phyloP scores from a whole-genome alignment of 2,797 vertebrate species.

The Falco columbarius region DNA sequence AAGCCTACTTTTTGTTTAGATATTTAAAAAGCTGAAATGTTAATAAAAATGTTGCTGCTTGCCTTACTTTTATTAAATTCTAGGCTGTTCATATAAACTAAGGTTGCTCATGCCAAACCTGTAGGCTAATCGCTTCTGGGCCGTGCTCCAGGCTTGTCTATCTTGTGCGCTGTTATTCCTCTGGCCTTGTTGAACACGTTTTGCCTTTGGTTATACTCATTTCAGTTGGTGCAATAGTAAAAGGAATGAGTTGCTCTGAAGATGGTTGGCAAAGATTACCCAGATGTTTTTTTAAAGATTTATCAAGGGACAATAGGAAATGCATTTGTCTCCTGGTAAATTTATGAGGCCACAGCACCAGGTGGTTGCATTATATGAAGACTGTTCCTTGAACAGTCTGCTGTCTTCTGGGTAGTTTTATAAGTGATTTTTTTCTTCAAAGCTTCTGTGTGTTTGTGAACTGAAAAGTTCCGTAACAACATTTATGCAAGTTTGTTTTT shows the following conservation, averaged over 20 bases:
- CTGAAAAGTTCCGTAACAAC: neutral
- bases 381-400: neutral
- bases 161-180: neutral
- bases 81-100: neutral
- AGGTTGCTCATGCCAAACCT: neutral
- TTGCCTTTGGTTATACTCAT: constrained; percentile 23
- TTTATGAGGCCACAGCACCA: neutral
- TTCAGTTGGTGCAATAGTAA: neutral
- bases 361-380: neutral
- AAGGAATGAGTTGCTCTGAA: neutral
- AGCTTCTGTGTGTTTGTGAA: neutral
- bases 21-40: neutral
- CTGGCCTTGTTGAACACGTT: constrained; percentile 11
- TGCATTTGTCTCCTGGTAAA: neutral
- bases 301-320: constrained; percentile 8
- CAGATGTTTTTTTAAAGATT: constrained; percentile 25
- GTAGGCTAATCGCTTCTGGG: neutral
- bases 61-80: neutral
- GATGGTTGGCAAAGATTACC: neutral
- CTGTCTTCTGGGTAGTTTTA: neutral
- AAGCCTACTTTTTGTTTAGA: neutral
- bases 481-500: neutral
- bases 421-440: neutral
- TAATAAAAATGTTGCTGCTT: neutral
- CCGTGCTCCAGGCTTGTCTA: neutral